Base-by-base conservation (phyloP, 1,140 invertebrate species). In the Venturia canescens region DNA sequence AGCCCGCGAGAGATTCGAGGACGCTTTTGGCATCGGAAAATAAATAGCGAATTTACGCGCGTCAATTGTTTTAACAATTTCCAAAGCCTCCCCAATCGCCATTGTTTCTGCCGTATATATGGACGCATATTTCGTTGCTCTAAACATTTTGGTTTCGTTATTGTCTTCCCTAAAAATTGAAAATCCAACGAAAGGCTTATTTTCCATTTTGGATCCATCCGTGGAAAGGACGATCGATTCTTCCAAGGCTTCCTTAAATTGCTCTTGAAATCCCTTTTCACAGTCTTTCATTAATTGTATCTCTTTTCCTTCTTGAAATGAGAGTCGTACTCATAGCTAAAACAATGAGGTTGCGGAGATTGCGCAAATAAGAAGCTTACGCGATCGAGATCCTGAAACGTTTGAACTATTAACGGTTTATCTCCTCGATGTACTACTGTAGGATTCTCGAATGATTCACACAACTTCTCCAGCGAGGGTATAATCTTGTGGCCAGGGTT, bases 21-120 rank as follows among this genome's bases (percentile, higher is more conserved):
- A 57, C 72, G 18, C 72, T 57, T 26, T 15, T 76, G 6, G 72
- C 53, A 27, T 76, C 72, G 3, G 72, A 29, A 50, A 76, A 50
- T n/a, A n/a, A 57, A 57, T 57, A 3, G 15, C 18, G 13, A 29
- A 76, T 13, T 3, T 1, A 15, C 57, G 16, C 16, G 0, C 0
- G 7, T 57, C 50, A 9, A n/a, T 18, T 2, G 23, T 48, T 48
- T 48, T 26, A 26, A 78, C 27, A 26, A 63, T 9, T 11, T 21
- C 7, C 9, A 69, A n/a, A 21, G 18, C n/a, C 57, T 60, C 57
- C 2, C 3, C 21, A 16, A 60, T 60, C 6, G 57, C 57, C 78
- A 23, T 60, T 72, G 78, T 66, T 29, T 27, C 34, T 2, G 66
- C 44, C 1, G 38, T 70, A 34, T 66, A 79, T 9, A 53, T 70